A percentile compares a stretch with the other conserved stretches of the same genome.
These are phyloP conservation scores for Agyllia agylla DNA, from an alignment of 2,888 invertebrate species.

Conservation along the genomic window DNA sequence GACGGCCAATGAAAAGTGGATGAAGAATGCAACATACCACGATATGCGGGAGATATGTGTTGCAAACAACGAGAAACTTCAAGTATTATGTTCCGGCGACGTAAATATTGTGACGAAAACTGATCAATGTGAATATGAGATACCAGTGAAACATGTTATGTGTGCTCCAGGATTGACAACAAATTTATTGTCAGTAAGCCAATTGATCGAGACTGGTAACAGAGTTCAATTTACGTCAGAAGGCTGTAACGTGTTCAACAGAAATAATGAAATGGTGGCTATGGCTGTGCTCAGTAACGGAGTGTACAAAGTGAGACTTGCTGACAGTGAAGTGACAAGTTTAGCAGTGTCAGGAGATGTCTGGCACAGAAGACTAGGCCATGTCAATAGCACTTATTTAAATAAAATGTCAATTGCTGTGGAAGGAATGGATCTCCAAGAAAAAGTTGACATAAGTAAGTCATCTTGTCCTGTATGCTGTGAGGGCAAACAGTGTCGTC, in stretches of 20 bases:
- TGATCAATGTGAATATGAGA: neutral
- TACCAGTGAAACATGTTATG: neutral
- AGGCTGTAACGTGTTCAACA: neutral
- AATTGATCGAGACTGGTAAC: neutral
- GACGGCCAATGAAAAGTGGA: neutral
- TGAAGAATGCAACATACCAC: neutral
- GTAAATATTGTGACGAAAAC: neutral
- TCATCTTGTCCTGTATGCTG: neutral
- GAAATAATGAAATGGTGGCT: neutral
- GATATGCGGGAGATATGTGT: neutral
- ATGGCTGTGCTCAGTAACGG: neutral
- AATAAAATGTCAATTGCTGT: neutral
- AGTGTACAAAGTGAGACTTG: neutral
- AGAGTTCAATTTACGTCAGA: neutral
- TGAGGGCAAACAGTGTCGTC: neutral
- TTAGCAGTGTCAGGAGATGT: neutral
- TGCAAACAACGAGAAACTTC: neutral
- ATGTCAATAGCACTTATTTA: neutral
- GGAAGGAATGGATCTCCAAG: neutral
- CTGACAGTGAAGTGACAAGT: neutral
- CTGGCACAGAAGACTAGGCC: neutral
- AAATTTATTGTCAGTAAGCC: neutral
- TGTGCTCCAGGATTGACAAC: neutral
- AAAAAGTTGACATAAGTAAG: neutral
- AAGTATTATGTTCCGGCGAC: neutral